Conservation (phyloP, 2,797 vertebrate species). For the Cynopterus sphinx region DNA sequence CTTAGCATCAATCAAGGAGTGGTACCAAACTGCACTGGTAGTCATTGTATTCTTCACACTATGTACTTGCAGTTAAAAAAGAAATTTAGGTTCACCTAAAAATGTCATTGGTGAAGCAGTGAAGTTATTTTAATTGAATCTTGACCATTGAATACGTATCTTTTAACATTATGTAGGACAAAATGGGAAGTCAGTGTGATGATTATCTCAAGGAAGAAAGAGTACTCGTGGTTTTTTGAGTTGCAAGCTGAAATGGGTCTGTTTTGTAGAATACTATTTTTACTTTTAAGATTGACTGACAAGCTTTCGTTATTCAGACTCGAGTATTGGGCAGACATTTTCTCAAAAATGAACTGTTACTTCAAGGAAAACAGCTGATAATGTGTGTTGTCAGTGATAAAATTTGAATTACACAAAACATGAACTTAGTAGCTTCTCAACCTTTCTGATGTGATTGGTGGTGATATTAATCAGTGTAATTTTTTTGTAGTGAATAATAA, state of each 20-base stretch:
- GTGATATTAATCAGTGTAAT: not conserved
- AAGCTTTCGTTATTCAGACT: not conserved
- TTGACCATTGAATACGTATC: not conserved
- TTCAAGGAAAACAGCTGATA: conserved; percentile 12
- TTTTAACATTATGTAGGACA: conserved; percentile 34
- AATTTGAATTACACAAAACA: conserved; percentile 38
- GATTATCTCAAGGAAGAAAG: conserved; percentile 38
- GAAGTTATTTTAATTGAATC: not conserved
- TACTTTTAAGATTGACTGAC: conserved; percentile 14
- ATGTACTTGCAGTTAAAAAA: not conserved
- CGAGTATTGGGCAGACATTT: not conserved
- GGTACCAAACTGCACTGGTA: not conserved
- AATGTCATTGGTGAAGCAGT: conserved; percentile 9
- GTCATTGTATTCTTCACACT: not conserved
- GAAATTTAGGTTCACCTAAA: not conserved
- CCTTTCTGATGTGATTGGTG: not conserved
- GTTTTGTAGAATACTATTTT: conserved; percentile 40
- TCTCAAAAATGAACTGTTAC: conserved; percentile 32
- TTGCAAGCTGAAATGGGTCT: not conserved
- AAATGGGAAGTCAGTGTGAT: not conserved
- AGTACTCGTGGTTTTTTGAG: not conserved
- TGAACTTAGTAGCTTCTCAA: not conserved
- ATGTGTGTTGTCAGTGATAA: conserved; percentile 14
- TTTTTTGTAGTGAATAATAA: conserved; percentile 22
- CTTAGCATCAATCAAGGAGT: not conserved